A percentile compares a stretch with the other conserved stretches of the same genome.
Evolutionary conservation across 92 coral and sea anemone genomes (phyloP).

Genomic region (Hydrozoanthus gracilis): DNA sequence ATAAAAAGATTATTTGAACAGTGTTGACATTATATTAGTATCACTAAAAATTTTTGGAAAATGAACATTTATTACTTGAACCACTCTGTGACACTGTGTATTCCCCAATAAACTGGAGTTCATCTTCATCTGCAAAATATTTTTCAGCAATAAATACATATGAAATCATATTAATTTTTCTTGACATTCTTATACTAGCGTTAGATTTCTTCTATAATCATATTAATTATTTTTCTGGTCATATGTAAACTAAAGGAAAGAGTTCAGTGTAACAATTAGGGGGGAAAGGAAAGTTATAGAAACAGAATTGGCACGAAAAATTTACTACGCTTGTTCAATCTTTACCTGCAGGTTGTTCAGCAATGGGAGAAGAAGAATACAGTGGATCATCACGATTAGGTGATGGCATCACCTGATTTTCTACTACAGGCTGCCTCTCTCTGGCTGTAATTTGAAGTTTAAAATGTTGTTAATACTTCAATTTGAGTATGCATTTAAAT

Average conservation of each 20-base stretch:
- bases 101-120: slow-evolving; percentile 8
- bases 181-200: slow-evolving; percentile 2
- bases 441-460: too few species aligned
- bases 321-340: too few species aligned
- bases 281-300: neutral
- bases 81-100: slow-evolving; percentile 10
- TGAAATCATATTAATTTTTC: slow-evolving; percentile 4
- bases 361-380: too few species aligned
- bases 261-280: slow-evolving; percentile 1
- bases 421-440: too few species aligned
- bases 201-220: slow-evolving; percentile 4
- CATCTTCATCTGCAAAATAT: slow-evolving; percentile 6
- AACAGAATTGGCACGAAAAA: too few species aligned
- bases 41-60: neutral
- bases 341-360: too few species aligned
- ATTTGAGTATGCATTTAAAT: too few species aligned
- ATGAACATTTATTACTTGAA: slow-evolving; percentile 5
- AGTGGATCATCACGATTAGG: too few species aligned
- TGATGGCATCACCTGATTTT: too few species aligned
- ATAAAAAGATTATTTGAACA: too few species aligned
- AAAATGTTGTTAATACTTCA: too few species aligned
- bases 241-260: neutral
- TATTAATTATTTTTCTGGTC: slow-evolving; percentile 2
- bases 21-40: too few species aligned
- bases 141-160: slow-evolving; percentile 5